Evolutionary conservation across 2,113 vertebrate species (phyloP), one percentile per base, ranked within the genome.

Genomic region (Colistium nudipinnis): DNA sequence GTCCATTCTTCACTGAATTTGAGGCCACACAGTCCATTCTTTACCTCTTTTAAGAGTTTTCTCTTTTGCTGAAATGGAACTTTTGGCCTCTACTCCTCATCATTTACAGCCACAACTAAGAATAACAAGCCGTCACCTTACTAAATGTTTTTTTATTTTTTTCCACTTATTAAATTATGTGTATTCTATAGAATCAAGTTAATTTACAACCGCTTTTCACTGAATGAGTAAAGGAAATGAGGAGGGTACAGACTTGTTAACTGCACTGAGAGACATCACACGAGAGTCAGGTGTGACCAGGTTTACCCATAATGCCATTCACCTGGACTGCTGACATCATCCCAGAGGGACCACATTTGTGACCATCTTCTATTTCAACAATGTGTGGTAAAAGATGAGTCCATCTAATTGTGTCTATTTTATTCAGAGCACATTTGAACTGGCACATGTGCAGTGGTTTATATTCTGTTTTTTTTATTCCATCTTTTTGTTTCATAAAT

Each of bases 21-120:
- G 70, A 81, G 49, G 3, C 47, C 28, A 36, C 48, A 61, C 53
- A 74, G 51, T 71, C 56, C 38, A 41, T 70, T 56, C 22, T 59
- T 80, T 57, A 71, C 70, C 41, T 80, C 64, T 64, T 60, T 55
- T 48, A 56, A 60, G 63, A 80, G 49, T 61, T 2, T 4, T 44
- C 71, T 71, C 44, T 72, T 61, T 55, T 56, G 30, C 45, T 30
- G 44, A 66, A 16, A 24, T 49, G 28, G 39, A 56, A 60, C 35
- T 54, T 70, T 55, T 17, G 30, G 8, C 49, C 35, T 71, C 49
- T 54, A 28, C 49, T 45, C 10, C 60, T 30, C 13, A 30, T 51
- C 38, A 27, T 57, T 22, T 62, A 19, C 31, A 61, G 7, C n/a
- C n/a, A 17, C 53, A 31, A 6, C 49, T 52, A n/a, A 17, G n/a